These are phyloP conservation scores for Macrostomum lignano DNA, from an alignment of 1,140 invertebrate species.

Conservation along the genomic window DNA sequence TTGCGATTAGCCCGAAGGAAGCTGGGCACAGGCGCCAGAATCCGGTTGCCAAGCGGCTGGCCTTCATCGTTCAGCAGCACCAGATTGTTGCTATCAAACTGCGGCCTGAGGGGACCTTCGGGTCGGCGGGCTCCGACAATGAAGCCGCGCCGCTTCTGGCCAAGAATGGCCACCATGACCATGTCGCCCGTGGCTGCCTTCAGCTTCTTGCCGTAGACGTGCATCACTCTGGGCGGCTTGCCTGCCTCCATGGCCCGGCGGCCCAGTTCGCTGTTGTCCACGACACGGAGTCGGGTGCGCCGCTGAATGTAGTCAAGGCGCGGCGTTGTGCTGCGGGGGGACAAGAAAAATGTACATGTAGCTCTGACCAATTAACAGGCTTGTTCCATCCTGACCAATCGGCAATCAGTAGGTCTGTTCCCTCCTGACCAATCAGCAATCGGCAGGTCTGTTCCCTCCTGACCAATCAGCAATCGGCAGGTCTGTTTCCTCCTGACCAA, in stretches of 20 bases:
- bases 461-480: too few relatives aligned
- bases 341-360: too few relatives aligned
- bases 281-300: not conserved
- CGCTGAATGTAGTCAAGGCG: too few relatives aligned
- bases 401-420: too few relatives aligned
- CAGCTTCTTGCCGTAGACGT: slow-evolving; percentile 8
- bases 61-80: slow-evolving; percentile 80
- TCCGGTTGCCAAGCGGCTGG: slow-evolving; percentile 62
- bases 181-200: slow-evolving; percentile 17
- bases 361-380: too few relatives aligned
- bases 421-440: too few relatives aligned
- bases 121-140: slow-evolving; percentile 61
- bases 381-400: too few relatives aligned
- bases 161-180: slow-evolving; percentile 71
- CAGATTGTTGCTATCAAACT: slow-evolving; percentile 80
- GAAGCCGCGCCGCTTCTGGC: slow-evolving; percentile 77
- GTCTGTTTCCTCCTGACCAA: too few relatives aligned
- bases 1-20: slow-evolving; percentile 47
- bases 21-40: slow-evolving; percentile 71
- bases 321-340: too few relatives aligned
- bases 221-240: not conserved
- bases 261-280: not conserved
- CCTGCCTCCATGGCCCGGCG: not conserved
- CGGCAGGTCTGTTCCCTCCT: too few relatives aligned
- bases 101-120: slow-evolving; percentile 41